phyloP scores from a whole-genome alignment of 2,797 vertebrate genomes.

The Meda fulgida region DNA sequence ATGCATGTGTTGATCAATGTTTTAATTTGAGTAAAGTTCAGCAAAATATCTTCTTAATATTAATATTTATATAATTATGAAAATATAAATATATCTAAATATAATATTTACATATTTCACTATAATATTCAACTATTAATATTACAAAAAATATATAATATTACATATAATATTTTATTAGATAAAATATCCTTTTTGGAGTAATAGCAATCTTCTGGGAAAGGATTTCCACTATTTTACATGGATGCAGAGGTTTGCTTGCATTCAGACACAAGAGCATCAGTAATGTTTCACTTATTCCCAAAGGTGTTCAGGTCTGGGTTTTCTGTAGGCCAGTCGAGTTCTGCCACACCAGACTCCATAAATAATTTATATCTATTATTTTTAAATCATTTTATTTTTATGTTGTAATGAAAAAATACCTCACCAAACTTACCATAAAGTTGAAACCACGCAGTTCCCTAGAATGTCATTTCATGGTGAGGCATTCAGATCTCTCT shows the following conservation, averaged over 20 bases:
- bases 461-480: background rate
- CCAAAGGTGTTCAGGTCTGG: background rate
- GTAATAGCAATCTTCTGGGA: background rate
- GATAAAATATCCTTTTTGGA: no score
- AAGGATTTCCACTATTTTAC: background rate
- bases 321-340: background rate
- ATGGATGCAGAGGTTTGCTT: background rate
- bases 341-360: background rate
- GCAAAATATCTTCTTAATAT: background rate
- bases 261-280: background rate
- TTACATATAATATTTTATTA: no score
- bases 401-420: background rate
- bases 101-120: background rate
- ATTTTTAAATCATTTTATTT: background rate
- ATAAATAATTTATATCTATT: background rate
- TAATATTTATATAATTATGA: background rate
- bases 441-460: background rate
- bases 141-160: no score
- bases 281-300: background rate
- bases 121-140: background rate
- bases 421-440: background rate
- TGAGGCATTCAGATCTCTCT: background rate
- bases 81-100: background rate
- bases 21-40: background rate
- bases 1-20: background rate